Conservation (phyloP, 2,797 vertebrate genomes). For the Lepilemur septentrionalis region DNA sequence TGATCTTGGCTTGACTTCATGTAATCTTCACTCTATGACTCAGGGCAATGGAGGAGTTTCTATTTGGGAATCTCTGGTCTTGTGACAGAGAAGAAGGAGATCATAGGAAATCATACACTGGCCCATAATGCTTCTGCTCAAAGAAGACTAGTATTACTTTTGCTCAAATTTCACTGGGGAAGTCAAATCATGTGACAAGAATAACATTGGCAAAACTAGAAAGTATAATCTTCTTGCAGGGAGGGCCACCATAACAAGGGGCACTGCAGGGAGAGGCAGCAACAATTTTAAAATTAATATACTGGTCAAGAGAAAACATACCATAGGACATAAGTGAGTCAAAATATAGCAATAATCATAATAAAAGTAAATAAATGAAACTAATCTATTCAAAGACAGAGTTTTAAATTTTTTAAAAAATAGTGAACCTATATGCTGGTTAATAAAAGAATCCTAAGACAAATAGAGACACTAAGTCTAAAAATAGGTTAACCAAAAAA, state of each 20-base stretch:
- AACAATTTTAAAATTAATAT: not conserved
- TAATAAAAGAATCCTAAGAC: not conserved
- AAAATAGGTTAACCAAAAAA: not conserved
- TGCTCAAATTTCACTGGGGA: not conserved
- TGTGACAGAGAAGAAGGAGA: not conserved
- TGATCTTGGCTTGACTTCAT: not conserved
- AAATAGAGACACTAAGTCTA: not conserved
- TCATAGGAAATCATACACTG: not conserved
- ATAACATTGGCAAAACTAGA: not conserved
- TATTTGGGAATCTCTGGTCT: not conserved
- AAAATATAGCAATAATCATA: not conserved
- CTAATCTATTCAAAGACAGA: not conserved
- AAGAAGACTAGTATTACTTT: not conserved
- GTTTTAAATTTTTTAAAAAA: not conserved
- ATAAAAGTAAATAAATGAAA: not conserved
- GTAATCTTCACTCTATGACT: not conserved
- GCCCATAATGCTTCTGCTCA: not conserved
- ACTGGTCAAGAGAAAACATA: not conserved
- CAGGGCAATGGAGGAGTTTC: not conserved
- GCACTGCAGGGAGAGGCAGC: not conserved
- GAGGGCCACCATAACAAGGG: accelerated
- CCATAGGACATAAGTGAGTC: not conserved
- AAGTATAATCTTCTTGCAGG: not conserved
- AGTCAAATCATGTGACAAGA: not conserved
- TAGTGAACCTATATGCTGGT: not conserved